Evolutionary conservation across 2,113 vertebrate species (phyloP).

Genomic region (Corydoras maculifer): DNA sequence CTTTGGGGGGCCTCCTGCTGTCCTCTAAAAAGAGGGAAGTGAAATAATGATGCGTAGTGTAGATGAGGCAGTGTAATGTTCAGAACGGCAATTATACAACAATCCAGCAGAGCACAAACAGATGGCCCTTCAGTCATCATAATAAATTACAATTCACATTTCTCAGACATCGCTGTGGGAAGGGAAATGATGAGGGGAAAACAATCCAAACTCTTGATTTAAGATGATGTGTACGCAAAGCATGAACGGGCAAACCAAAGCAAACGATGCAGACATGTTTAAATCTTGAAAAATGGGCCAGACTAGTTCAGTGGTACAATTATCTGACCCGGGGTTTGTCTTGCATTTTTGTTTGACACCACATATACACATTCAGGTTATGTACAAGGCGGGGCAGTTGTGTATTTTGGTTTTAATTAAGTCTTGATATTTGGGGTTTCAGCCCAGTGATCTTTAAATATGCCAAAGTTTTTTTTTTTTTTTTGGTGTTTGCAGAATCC

Average conservation of each 20-base stretch:
- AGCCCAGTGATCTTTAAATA: too few relatives aligned
- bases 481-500: too few relatives aligned
- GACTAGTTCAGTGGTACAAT: neutral
- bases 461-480: too few relatives aligned
- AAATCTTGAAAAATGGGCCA: neutral
- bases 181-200: constrained; percentile 1
- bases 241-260: constrained; percentile 4
- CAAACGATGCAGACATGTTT: neutral
- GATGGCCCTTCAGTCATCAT: constrained; percentile 19
- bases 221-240: constrained; percentile 2
- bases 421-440: too few relatives aligned
- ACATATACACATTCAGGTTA: too few relatives aligned
- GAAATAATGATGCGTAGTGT: neutral
- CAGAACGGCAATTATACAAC: constrained; percentile 9
- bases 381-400: too few relatives aligned
- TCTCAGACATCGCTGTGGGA: constrained; percentile 2
- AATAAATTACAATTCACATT: constrained; percentile 11
- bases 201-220: constrained; percentile 30
- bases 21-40: constrained; percentile 54
- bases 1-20: constrained; percentile 64
- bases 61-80: constrained; percentile 11
- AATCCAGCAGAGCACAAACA: constrained; percentile 14
- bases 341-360: neutral
- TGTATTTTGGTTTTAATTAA: too few relatives aligned
- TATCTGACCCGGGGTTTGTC: neutral